Base-by-base conservation (phyloP, 64 coral and sea anemone genomes). In the Cladopsammia gracilis region DNA sequence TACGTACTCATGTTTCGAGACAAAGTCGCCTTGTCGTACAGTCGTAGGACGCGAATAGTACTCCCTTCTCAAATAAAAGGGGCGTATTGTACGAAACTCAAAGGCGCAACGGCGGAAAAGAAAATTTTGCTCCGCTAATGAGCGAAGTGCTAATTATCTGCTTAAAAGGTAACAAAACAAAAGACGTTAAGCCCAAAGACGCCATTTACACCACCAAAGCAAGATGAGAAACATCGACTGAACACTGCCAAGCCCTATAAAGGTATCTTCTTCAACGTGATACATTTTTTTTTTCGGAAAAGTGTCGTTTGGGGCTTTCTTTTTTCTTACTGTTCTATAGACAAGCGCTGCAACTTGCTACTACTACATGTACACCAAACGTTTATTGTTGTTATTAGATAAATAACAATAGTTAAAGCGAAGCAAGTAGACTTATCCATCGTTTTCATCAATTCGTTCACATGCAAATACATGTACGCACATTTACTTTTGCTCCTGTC, bases 81-180 rank as follows among this genome's bases (percentile, higher is more conserved):
- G 77, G 52, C 77, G 14, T 79, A 14, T 54, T 58, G 77, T 7
- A 9, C 24, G 23, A 34, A 58, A 59, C 9, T 60, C 52, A 60
- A 79, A 79, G 77, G 24, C 16, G 54, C 6, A 24, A 78, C 52
- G 43, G 54, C 77, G 54, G 77, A 79, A 79, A 79, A 43, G 9
- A 25, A 25, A 58, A 59, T 79, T 75, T 79, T 26, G 24, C 54
- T 59, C 58, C 22, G 48, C 25, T 60, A 79, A 79, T 79, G 25
- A 79, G 53, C 52, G 52, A 59, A 54, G 26, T 79, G 43, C 77
- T 79, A 79, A 79, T 79, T 59, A 44, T 60, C 24, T 53, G 53
- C 53, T 79, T 43, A 59, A 2, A 43, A 60, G 24, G 16, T 24
- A 79, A 42, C 53, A 34, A 79, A 79, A 59, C 77, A 43, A 79